phyloP scores from a whole-genome alignment of 2,113 vertebrate species.

The Casuarius casuarius region DNA sequence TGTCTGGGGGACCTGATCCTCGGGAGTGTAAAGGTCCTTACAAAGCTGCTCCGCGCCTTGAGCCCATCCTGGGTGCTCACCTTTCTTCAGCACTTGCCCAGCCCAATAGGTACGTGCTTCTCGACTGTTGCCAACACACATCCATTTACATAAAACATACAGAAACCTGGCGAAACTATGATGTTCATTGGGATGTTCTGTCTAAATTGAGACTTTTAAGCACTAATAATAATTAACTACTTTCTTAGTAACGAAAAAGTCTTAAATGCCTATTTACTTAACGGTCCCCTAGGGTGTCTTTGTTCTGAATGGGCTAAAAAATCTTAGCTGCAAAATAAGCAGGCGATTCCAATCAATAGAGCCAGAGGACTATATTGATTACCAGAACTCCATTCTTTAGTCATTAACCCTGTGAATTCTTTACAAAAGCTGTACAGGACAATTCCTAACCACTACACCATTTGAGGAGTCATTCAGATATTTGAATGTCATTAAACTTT shows the following conservation, averaged over 20 bases:
- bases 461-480: slow-evolving; percentile 66
- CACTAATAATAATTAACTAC: slow-evolving; percentile 87
- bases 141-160: slow-evolving; percentile 37
- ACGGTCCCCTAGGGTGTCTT: slow-evolving; percentile 87
- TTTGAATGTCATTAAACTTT: slow-evolving; percentile 71
- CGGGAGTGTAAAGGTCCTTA: not conserved
- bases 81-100: not conserved
- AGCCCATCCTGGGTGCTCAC: not conserved
- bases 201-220: slow-evolving; percentile 83
- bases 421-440: slow-evolving; percentile 68
- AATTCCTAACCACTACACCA: slow-evolving; percentile 42
- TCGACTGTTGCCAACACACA: not conserved
- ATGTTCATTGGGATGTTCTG: slow-evolving; percentile 72
- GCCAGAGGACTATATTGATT: slow-evolving; percentile 89
- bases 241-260: slow-evolving; percentile 85
- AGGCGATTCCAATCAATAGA: slow-evolving; percentile 89
- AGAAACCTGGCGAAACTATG: slow-evolving; percentile 43
- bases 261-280: slow-evolving; percentile 88
- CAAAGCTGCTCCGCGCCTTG: not conserved
- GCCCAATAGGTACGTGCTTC: not conserved
- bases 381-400: slow-evolving; percentile 86
- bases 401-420: slow-evolving; percentile 85
- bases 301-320: slow-evolving; percentile 88
- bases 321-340: slow-evolving; percentile 86
- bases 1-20: not conserved